Base-by-base conservation (phyloP, 2,888 invertebrate species). In the Dryadula phaetusa region DNA sequence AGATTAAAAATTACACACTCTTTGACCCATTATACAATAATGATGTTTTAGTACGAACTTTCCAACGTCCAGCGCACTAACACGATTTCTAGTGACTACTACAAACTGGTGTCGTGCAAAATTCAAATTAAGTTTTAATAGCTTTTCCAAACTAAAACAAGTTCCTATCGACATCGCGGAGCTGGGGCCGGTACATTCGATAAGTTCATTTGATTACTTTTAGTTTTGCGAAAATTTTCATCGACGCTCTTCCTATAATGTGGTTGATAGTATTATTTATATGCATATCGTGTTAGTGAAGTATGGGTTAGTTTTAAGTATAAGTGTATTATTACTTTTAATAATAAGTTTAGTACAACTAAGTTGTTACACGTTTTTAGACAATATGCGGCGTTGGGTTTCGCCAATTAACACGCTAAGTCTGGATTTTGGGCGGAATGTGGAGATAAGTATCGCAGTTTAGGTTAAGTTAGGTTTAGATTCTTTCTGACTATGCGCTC, bases 111-210 rank as follows among this genome's bases (percentile, higher is more conserved):
- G 63, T 46, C 66, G 66, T 66, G 49, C 63, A 69, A 68, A 67
- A 65, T 68, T 68, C 63, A 65, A 65, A 70, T 70, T 60, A 66
- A 70, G 70, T 70, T 70, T 68, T 70, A 70, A 70, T 68, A 70
- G 68, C 68, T 70, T 70, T 68, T 66, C 68, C 66, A 52, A 70
- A 69, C 70, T 68, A 47, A 62, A 63, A 66, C 65, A 66, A 66
- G 56, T 62, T 66, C 60, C 44, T 46, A 64, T 46, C 40, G 64
- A 52, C 52, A 52, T 52, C 52, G 49, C n/a, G 52, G 16, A 16
- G 52, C 52, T 52, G 52, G 46, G 3, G 56, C 44, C 60, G 18
- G 58, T 47, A 42, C 42, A 60, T 56, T 63, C 58, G 49, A 62
- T 63, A 49, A 52, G 42, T 58, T 67, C 56, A 60, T 64, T 64